Evolutionary conservation across 2,113 vertebrate genomes (phyloP).

Genomic region (Odobenus rosmarus): DNA sequence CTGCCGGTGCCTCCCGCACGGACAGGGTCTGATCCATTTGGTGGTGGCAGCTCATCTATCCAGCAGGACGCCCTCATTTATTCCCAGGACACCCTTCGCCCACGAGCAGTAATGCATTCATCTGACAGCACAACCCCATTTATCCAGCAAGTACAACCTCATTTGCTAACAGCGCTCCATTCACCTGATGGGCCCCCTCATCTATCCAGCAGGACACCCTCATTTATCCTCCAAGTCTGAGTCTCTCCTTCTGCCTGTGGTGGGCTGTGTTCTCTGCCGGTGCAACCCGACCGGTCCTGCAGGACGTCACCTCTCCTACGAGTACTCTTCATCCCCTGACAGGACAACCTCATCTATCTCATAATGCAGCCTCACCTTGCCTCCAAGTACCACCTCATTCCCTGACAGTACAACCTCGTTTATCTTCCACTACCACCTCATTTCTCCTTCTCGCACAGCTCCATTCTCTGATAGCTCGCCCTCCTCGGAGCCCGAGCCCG

Average conservation of each 20-base stretch:
- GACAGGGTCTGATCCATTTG: constrained; percentile 64
- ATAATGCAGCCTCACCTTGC: constrained; percentile 74
- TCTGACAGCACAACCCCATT: constrained; percentile 78
- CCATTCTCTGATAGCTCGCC: constrained; percentile 67
- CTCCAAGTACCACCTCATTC: constrained; percentile 77
- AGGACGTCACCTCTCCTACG: constrained; percentile 65
- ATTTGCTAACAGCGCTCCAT: constrained; percentile 81
- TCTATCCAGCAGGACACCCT: constrained; percentile 77
- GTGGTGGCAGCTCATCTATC: constrained; percentile 71
- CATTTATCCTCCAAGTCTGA: constrained; percentile 73
- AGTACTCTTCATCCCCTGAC: constrained; percentile 72
- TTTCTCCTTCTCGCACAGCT: constrained; percentile 73
- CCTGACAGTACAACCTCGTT: constrained; percentile 69
- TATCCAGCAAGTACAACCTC: constrained; percentile 80
- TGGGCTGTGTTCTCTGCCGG: constrained; percentile 63
- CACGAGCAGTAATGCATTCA: constrained; percentile 78
- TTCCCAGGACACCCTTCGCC: constrained; percentile 77
- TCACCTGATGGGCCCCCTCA: constrained; percentile 78
- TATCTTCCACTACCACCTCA: constrained; percentile 73
- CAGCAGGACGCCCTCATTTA: constrained; percentile 71
- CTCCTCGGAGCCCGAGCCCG: constrained; percentile 36
- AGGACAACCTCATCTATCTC: constrained; percentile 74
- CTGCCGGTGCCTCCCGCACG: not conserved
- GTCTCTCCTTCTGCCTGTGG: constrained; percentile 61
- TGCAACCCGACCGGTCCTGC: constrained; percentile 51